phyloP scores from a whole-genome alignment of 2,113 vertebrate genomes.

The Ptyas mucosa region DNA sequence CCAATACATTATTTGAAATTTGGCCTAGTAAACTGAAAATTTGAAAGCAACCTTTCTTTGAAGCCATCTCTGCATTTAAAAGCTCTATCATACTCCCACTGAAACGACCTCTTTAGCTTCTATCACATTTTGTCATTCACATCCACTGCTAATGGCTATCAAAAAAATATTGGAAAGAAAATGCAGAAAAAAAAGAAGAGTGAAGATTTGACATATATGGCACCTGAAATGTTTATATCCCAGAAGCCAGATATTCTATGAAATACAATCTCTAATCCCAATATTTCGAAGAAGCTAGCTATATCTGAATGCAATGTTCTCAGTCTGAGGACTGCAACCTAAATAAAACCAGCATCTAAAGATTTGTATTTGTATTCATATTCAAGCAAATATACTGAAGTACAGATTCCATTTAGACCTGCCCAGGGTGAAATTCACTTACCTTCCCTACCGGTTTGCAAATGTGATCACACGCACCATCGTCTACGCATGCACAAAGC shows the following conservation, averaged over 20 bases:
- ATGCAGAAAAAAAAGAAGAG: not conserved
- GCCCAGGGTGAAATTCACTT: too few species aligned
- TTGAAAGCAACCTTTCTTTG: not conserved
- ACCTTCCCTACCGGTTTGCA: too few species aligned
- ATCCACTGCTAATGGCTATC: not conserved
- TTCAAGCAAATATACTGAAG: not conserved
- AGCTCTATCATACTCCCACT: not conserved
- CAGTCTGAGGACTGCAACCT: not conserved
- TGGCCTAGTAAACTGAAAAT: not conserved
- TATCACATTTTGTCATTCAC: not conserved
- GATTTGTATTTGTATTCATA: not conserved
- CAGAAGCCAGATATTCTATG: not conserved
- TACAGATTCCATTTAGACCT: not conserved
- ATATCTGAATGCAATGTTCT: not conserved
- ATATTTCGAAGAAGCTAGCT: not conserved
- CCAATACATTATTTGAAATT: not conserved
- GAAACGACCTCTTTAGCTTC: not conserved
- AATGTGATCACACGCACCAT: too few species aligned
- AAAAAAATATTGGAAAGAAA: not conserved
- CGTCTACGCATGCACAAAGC: too few species aligned
- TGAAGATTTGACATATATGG: not conserved
- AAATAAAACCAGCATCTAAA: not conserved
- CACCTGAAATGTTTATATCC: not conserved
- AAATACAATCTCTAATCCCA: not conserved
- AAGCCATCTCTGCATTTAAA: not conserved